Percentiles rank a stretch among this genome's conserved stretches.
These are phyloP conservation scores for Myrmecophaga tridactyla DNA, from an alignment of 2,113 vertebrate species.

Conservation along the genomic window DNA sequence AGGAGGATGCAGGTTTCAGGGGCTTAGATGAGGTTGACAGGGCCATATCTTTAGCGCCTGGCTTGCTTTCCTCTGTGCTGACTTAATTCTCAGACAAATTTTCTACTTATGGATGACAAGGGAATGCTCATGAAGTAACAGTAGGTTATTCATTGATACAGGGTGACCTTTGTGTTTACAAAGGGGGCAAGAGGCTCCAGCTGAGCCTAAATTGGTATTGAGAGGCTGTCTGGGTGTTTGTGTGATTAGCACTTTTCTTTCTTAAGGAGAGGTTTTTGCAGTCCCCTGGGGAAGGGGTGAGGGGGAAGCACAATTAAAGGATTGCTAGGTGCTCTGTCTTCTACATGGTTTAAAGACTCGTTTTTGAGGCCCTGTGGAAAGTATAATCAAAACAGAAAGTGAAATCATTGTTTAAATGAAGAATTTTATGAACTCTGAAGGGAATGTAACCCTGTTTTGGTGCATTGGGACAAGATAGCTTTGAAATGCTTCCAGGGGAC, in stretches of 20 bases:
- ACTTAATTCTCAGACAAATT: neutral
- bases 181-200: neutral
- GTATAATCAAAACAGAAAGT: neutral
- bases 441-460: neutral
- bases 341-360: neutral
- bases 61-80: neutral
- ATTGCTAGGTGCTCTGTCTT: neutral
- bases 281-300: neutral
- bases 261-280: neutral
- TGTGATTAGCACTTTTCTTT: neutral
- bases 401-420: neutral
- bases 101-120: neutral
- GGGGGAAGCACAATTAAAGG: neutral
- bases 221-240: neutral
- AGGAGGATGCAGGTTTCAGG: neutral
- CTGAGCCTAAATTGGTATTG: neutral
- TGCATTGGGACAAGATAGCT: neutral
- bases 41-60: neutral
- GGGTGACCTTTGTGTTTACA: neutral
- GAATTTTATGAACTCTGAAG: neutral
- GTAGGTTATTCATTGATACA: neutral
- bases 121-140: neutral
- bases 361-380: neutral
- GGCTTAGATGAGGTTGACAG: neutral
- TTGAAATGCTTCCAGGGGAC: neutral